Evolutionary conservation across 2,888 invertebrate genomes (phyloP), one percentile per base, ranked within the genome.

Genomic region (Leptopterna dolabrata): DNA sequence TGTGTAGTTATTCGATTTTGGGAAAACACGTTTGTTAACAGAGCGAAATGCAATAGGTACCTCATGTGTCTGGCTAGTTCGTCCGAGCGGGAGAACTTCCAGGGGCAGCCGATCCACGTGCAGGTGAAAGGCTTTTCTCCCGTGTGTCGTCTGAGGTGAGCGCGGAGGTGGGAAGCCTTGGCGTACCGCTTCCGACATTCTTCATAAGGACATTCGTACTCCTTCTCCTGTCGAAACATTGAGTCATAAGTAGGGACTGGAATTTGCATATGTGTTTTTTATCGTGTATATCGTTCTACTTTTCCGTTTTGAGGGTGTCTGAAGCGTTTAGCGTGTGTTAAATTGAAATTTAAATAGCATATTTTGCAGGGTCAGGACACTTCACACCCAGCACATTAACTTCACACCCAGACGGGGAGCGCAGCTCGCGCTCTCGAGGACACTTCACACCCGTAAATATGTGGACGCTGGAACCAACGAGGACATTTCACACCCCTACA

Each of bases 1-100:
- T n/a, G n/a, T n/a, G n/a, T n/a, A n/a, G n/a, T n/a, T n/a, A n/a
- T n/a, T n/a, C n/a, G n/a, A n/a, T n/a, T n/a, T n/a, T n/a, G n/a
- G n/a, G n/a, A n/a, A n/a, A n/a, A n/a, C n/a, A n/a, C n/a, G n/a
- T n/a, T n/a, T n/a, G n/a, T n/a, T n/a, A n/a, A n/a, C n/a, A n/a
- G n/a, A n/a, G n/a, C n/a, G n/a, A 36, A 36, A 13, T 16, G 41
- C 0, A 1, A 16, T 45, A 78, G n/a, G 43, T 4, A 83, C 83
- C 83, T 83, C 70, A 83, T 70, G 92, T 98, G 98, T 27, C 98
- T 94, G 1, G 98, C 97, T 89, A 98, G 92, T 92, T 98, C 98
- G 91, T 98, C 98, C 0, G 98, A 98, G 87, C 98, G 94, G 24
- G 98, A 98, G 93, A 98, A 98, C 90, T 96, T 94, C 98, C 98